Evolutionary conservation across 2,888 invertebrate species (phyloP), one percentile per base, ranked within the genome.

Genomic region (Mesoligia furuncula): DNA sequence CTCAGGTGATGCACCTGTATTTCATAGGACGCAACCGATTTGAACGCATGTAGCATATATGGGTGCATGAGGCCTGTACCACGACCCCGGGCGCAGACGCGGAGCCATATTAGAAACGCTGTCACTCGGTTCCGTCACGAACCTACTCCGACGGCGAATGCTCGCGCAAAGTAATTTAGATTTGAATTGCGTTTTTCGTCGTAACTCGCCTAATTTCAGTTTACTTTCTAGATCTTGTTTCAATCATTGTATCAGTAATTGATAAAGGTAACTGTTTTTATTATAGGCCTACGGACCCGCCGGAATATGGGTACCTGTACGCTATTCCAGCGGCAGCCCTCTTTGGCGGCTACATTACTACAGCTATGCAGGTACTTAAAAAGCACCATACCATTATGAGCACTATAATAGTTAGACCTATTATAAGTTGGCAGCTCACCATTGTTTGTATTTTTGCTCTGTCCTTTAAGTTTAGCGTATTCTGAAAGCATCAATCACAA

Each of bases 241-340:
- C 39, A n/a, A 17, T 27, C 4, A 48, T 31, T 48, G 13, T 9
- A 20, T 48, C 31, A 15, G 24, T 68, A 9, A 4, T 31, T 61
- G 61, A 31, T 17, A 48, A 48, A 36, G n/a, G 0, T 17, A 69
- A n/a, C 20, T 64, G 75, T 76, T 67, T 77, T 65, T 54, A 61
- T 65, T 54, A 64, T 75, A 97, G 98, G 89, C 97, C 98, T n/a
- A 97, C 97, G 80, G 99, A 99, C 93, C 98, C 99, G 5, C 98
- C 98, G 90, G 99, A 99, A 96, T 98, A 98, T 94, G 98, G 98
- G 87, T 97, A 97, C 88, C 95, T 99, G 75, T 99, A 98, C 92
- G 98, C 96, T 13, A 98, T 99, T 83, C 99, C 99, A 6, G 98
- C 98, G 3, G 97, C 97, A 11, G 98, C 97, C 7, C 97, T 98